These are phyloP conservation scores for Cygnus buccinator DNA, from an alignment of 2,113 vertebrate species.

Conservation along the genomic window DNA sequence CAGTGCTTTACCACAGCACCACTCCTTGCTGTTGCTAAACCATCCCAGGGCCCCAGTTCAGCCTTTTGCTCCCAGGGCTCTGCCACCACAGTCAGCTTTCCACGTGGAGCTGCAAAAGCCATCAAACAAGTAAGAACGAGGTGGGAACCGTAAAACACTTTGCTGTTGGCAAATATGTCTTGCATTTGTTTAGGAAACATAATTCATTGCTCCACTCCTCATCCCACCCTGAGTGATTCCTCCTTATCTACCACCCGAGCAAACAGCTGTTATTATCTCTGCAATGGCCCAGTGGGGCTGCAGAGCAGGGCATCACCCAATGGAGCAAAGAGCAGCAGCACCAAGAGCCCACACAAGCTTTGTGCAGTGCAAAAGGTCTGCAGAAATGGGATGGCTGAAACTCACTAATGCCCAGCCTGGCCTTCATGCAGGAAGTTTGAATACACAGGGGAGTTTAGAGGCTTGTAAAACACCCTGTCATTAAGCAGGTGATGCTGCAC, in stretches of 20 bases:
- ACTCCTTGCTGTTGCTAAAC: neutral
- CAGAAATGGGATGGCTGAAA: neutral
- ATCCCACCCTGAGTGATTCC: neutral
- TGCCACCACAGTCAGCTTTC: neutral
- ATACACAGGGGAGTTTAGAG: neutral
- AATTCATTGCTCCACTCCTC: neutral
- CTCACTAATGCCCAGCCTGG: fast-evolving
- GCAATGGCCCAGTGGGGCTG: fast-evolving
- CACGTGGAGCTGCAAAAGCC: neutral
- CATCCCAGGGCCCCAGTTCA: neutral
- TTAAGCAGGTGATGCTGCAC: neutral
- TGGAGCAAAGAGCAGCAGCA: neutral
- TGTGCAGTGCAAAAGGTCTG: neutral
- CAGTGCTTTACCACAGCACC: neutral
- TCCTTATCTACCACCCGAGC: neutral
- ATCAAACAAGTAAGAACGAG: neutral
- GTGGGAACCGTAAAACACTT: neutral
- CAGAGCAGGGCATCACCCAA: neutral
- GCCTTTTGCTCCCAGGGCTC: neutral
- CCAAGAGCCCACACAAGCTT: neutral
- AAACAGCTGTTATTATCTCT: neutral
- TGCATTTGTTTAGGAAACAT: neutral
- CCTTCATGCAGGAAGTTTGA: neutral
- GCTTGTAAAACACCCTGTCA: neutral
- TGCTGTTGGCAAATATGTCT: neutral